Conservation (phyloP, 2,113 vertebrate species). For the Athene noctua region DNA sequence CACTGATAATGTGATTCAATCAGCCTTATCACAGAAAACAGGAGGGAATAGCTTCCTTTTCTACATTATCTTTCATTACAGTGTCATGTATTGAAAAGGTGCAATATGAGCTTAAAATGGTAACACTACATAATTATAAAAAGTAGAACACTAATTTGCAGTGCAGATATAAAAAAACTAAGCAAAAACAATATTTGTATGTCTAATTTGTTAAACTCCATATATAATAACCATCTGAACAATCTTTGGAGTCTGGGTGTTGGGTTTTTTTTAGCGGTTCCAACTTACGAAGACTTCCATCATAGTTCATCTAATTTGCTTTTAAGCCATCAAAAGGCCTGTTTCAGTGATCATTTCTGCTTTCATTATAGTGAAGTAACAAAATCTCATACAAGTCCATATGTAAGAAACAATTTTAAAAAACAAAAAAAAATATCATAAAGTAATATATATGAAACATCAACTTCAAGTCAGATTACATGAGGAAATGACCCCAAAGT, state of each 20-base stretch:
- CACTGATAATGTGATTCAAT: neutral
- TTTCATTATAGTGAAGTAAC: neutral
- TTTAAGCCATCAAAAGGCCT: neutral
- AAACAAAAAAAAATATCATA: neutral
- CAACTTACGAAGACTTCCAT: neutral
- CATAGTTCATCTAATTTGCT: neutral
- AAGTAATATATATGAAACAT: neutral
- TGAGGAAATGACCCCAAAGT: neutral
- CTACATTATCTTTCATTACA: neutral
- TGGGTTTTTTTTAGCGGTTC: neutral
- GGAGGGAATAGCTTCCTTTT: neutral
- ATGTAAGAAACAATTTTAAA: neutral
- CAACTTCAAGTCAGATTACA: neutral
- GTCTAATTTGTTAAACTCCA: neutral
- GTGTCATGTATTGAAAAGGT: neutral
- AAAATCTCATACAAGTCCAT: neutral
- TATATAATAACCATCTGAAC: neutral
- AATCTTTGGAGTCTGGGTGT: neutral
- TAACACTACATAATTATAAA: neutral
- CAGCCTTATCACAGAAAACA: neutral
- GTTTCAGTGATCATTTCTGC: slow-evolving; percentile 17
- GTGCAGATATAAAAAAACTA: neutral
- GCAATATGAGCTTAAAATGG: neutral
- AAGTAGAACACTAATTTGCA: neutral
- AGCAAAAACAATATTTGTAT: neutral